These are phyloP conservation scores for Periophthalmus modestus DNA, from an alignment of 2,113 vertebrate species.

Conservation along the genomic window DNA sequence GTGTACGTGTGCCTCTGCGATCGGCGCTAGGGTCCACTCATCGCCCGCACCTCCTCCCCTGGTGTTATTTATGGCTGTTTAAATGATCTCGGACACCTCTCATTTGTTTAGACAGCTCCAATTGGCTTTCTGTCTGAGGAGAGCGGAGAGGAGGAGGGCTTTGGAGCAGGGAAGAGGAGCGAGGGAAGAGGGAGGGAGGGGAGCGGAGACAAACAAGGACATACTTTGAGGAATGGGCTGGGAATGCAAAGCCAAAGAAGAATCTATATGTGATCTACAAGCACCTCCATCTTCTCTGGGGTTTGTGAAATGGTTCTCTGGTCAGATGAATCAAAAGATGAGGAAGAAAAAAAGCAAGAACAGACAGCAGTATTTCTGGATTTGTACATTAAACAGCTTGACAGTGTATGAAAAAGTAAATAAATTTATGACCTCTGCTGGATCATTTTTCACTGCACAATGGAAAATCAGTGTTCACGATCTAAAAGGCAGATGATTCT, in stretches of 20 bases:
- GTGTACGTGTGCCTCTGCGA: constrained; percentile 26
- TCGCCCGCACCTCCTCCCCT: constrained; percentile 50
- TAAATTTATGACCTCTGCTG: neutral
- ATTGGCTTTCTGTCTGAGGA: constrained; percentile 66
- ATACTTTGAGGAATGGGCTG: constrained; percentile 19
- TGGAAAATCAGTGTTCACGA: neutral
- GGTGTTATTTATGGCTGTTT: constrained; percentile 74
- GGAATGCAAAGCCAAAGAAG: constrained; percentile 23
- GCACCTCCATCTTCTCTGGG: neutral
- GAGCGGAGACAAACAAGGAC: constrained; percentile 16
- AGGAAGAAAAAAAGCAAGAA: neutral
- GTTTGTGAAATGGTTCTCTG: neutral
- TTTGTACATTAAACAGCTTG: neutral
- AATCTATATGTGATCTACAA: constrained; percentile 2
- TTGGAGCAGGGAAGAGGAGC: constrained; percentile 22
- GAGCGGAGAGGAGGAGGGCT: constrained; percentile 30
- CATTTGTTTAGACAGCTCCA: constrained; percentile 70
- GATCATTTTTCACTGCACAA: neutral
- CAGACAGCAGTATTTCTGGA: neutral
- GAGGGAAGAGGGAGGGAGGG: neutral
- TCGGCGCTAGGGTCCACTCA: constrained; percentile 46
- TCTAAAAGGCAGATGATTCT: neutral
- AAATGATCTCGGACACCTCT: constrained; percentile 71
- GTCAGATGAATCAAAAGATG: neutral
- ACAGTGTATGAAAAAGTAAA: neutral